These are phyloP conservation scores for Microcebus tavaratra DNA, from an alignment of 2,113 vertebrate genomes.

Conservation along the genomic window DNA sequence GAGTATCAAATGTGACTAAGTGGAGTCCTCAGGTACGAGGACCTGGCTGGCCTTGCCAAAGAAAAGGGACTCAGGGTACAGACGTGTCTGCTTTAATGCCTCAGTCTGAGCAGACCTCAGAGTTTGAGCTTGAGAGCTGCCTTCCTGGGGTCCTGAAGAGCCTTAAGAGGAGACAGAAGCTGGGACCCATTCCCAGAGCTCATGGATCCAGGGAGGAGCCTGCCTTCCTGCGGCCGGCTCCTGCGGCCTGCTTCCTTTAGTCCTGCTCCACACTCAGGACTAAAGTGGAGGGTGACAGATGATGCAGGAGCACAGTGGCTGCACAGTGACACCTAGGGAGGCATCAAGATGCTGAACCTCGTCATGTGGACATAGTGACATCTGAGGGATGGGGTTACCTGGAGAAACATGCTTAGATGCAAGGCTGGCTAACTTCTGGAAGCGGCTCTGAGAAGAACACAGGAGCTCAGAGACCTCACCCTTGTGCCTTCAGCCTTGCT, in stretches of 20 bases:
- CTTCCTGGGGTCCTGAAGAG: neutral
- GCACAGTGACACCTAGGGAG: too few relatives aligned
- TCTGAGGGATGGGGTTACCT: too few relatives aligned
- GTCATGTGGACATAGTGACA: neutral
- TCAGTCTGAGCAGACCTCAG: neutral
- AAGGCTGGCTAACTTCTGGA: neutral
- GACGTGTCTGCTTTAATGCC: too few relatives aligned
- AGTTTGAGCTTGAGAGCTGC: neutral
- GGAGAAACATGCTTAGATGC: neutral
- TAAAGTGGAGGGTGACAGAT: neutral
- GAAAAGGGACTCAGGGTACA: neutral
- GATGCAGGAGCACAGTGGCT: neutral
- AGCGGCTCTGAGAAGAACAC: neutral
- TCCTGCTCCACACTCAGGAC: neutral
- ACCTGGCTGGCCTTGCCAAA: neutral
- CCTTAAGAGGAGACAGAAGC: neutral
- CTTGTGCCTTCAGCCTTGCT: neutral
- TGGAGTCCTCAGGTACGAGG: neutral
- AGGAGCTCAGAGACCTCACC: rapidly evolving
- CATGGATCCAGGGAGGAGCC: too few relatives aligned
- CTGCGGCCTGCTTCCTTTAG: too few relatives aligned
- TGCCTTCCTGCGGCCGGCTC: rapidly evolving
- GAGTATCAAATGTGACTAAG: neutral
- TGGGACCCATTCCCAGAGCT: neutral
- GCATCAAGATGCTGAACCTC: neutral